Conservation (phyloP, 2,797 vertebrate genomes). For the Hydrophis major region DNA sequence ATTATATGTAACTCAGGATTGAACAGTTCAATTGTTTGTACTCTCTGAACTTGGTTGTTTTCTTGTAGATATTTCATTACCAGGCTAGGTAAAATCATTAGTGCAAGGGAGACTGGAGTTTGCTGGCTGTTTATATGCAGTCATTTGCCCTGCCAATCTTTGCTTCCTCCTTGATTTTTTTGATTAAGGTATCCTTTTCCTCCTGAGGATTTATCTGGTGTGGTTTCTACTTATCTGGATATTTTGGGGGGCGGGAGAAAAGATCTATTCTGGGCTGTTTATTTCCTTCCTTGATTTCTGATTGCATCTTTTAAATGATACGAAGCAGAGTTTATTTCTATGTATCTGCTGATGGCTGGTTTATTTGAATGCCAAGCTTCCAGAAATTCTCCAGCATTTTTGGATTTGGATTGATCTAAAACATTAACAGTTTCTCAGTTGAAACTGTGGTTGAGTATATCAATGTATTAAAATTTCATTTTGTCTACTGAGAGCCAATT, state of each 20-base stretch:
- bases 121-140: background rate
- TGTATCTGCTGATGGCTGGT: background rate
- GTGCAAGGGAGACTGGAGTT: background rate
- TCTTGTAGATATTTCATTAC: background rate
- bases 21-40: background rate
- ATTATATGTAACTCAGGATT: background rate
- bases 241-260: background rate
- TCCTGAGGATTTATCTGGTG: background rate
- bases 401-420: background rate
- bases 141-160: background rate
- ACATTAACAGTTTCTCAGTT: background rate
- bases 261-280: no score
- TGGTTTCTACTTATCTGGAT: background rate
- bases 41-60: background rate
- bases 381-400: background rate
- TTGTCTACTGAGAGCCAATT: background rate
- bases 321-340: background rate
- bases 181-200: background rate
- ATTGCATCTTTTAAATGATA: background rate
- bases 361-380: background rate
- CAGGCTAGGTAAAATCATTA: background rate
- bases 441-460: background rate
- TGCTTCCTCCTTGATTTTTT: background rate
- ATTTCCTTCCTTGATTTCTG: background rate
- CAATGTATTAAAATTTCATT: background rate